Evolutionary conservation across 2,797 vertebrate species (phyloP), one percentile per base, ranked within the genome.

Genomic region (Cynopterus sphinx): DNA sequence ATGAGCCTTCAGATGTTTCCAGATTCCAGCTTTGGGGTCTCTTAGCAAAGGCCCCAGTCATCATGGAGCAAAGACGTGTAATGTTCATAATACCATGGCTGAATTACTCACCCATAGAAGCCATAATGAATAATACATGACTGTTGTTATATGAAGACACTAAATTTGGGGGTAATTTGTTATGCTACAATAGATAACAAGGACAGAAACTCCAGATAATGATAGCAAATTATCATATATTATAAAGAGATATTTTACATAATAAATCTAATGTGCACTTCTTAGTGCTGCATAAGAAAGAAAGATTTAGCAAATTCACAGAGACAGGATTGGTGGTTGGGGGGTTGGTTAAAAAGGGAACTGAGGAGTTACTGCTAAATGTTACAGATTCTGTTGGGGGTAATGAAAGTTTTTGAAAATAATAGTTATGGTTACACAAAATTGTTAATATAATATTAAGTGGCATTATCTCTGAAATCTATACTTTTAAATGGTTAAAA

Each of bases 191-290:
- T 49, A 79, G 59, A 55, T 49, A 74, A 88, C 36, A 13, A 39
- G 86, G 36, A 59, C 11, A 73, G 77, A 59, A 22, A 19, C 68
- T 73, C 61, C 9, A 67, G 31, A 87, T 71, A 73, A 94, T 61
- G n/a, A 55, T 31, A 90, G 43, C 79, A 89, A 70, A 93, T 85
- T 63, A 43, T 22, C 15, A 55, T 28, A 68, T 36, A 68, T 5
- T 71, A 8, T 75, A 87, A 89, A 92, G 68, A 71, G 22, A 82
- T 65, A 86, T 70, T 71, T 93, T 75, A 79, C 22, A 67, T 87
- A 91, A 79, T 85, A 67, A 67, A 90, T 61, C 43, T 77, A 67
- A 51, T 74, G 51, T 90, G 6, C 19, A 53, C 51, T 68, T 90
- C 59, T 95, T 79, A 70, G 41, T 83, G 36, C 63, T 94, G 24